Base-by-base conservation (phyloP, 2,888 invertebrate genomes). In the Drosophila colorata region DNA sequence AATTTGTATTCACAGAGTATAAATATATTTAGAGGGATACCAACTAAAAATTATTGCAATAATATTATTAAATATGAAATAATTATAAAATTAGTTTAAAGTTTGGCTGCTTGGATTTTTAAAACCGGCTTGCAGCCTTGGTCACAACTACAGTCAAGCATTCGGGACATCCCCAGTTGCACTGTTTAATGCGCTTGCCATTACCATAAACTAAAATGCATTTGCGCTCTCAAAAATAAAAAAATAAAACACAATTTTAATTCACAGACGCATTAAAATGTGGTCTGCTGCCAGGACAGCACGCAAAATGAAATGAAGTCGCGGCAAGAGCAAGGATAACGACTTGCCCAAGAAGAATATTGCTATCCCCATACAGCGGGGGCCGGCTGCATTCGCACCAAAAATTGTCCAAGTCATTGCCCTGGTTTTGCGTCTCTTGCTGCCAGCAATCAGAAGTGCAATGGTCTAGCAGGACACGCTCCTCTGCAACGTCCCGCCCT, bases 321-420 rank as follows among this genome's bases (percentile, higher is more conserved):
- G 23, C 35, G 16, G 16, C 14, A 5, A 49, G 20, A 14, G 37
- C 40, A 48, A 18, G 11, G 18, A 25, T 53, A 28, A 11, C 33
- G 20, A 11, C 41, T 37, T 55, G 37, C 47, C 51, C 16, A 37
- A 49, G 38, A 31, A 72, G 44, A 73, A 23, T 53, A 11, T 57
- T 37, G 6, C 37, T 9, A 9, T 9, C 25, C 33, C 11, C 44
- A 14, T 9, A 14, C 31, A 31, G 35, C 11, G 16, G 33, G 46
- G 33, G 46, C 3, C 41, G 52, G 37, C 37, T 41, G 67, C 58
- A 58, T 25, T 58, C 67, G 59, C 55, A 66, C 18, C 53, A 37
- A 35, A 40, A 40, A 48, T 53, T 33, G 51, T 48, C 14, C 37
- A 18, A 49, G 51, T 72, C 56, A 49, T 52, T 67, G 74, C 37